A percentile compares a stretch with the other conserved stretches of the same genome.
Evolutionary conservation across 2,113 vertebrate species (phyloP).

Genomic region (Amblyornis subalaris): DNA sequence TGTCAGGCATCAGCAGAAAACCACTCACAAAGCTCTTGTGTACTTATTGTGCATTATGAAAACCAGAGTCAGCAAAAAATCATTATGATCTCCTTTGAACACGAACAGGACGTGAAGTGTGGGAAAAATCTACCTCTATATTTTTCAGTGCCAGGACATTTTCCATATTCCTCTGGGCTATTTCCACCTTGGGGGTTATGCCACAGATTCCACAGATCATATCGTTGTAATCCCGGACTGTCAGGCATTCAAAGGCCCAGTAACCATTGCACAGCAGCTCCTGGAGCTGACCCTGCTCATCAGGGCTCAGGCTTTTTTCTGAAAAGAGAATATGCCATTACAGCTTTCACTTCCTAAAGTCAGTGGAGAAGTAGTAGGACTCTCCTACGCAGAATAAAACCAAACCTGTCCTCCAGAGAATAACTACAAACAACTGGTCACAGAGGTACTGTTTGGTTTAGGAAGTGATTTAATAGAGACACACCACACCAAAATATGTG

Average conservation of each 20-base stretch:
- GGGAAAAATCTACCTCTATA: conserved; percentile 81
- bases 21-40: background rate
- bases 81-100: background rate
- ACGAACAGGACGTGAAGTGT: background rate
- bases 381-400: background rate
- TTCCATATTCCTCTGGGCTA: conserved; percentile 82
- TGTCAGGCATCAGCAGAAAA: conserved; percentile 24
- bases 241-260: conserved; percentile 97
- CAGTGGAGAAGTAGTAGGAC: background rate
- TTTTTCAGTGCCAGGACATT: conserved; percentile 88
- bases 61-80: conserved; percentile 24
- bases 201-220: conserved; percentile 99
- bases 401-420: background rate
- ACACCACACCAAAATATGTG: background rate
- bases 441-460: background rate
- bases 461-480: background rate
- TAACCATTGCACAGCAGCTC: conserved; percentile 92
- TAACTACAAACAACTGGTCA: background rate
- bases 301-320: conserved; percentile 80
- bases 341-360: background rate
- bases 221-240: conserved; percentile 94
- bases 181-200: conserved; percentile 90
- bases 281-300: conserved; percentile 78
- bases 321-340: conserved; percentile 31
- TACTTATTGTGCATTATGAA: background rate